Percentiles rank a stretch among this genome's conserved stretches.
Evolutionary conservation across 1,140 invertebrate species (phyloP).

Genomic region (Helicoverpa zea): DNA sequence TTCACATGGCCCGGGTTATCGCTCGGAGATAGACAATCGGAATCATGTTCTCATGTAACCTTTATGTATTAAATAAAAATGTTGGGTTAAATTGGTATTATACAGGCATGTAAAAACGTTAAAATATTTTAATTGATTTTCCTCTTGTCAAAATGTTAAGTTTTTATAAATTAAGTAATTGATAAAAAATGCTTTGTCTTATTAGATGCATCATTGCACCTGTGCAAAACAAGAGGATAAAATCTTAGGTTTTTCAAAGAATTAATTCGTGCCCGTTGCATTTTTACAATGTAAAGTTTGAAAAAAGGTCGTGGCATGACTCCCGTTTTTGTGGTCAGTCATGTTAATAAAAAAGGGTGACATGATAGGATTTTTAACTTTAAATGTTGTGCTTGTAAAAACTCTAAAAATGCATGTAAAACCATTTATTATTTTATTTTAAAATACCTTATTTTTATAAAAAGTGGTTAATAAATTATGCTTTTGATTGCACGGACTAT

Average conservation of each 20-base stretch:
- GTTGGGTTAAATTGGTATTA: neutral
- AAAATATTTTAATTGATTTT: neutral
- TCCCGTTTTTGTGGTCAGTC: too few relatives aligned
- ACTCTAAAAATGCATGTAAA: neutral
- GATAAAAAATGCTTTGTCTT: neutral
- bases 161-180: neutral
- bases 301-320: too few relatives aligned
- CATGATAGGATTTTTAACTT: too few relatives aligned
- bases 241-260: neutral
- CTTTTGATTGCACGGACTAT: neutral
- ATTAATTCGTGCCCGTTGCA: neutral
- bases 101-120: neutral
- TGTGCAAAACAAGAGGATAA: too few relatives aligned
- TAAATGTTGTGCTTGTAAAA: neutral
- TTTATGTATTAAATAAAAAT: conserved; percentile 22
- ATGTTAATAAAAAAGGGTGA: too few relatives aligned
- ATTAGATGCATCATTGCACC: neutral
- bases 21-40: conserved; percentile 12
- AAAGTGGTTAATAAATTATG: neutral
- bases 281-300: too few relatives aligned
- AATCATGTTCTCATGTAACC: conserved; percentile 38
- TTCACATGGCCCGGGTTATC: conserved; percentile 63
- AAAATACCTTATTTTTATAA: conserved; percentile 10
- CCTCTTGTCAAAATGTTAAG: neutral
- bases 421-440: neutral